These are phyloP conservation scores for Candidula unifasciata DNA, from an alignment of 2,888 invertebrate species.

Conservation along the genomic window DNA sequence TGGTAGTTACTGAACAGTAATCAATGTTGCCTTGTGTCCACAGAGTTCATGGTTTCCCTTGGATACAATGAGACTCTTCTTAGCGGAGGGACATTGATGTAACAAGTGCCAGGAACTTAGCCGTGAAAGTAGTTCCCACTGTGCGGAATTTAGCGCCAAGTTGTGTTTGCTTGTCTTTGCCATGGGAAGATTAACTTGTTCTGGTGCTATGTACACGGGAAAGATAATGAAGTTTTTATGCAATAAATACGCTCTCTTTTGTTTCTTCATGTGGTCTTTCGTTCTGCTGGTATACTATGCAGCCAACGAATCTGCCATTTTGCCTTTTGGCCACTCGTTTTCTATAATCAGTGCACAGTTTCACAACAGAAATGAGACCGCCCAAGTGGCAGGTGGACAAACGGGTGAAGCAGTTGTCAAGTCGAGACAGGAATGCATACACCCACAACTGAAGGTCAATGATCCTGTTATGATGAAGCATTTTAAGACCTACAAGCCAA, in stretches of 20 bases:
- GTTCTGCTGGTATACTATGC: background rate
- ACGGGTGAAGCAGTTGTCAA: background rate
- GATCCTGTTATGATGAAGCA: slow-evolving; percentile 87
- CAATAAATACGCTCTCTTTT: background rate
- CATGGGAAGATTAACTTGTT: no score
- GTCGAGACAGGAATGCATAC: slow-evolving; percentile 80
- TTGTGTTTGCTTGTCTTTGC: no score
- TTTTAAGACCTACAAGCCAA: slow-evolving; percentile 82
- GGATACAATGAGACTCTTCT: no score
- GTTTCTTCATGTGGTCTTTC: background rate
- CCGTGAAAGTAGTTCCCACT: no score
- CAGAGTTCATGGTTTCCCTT: no score
- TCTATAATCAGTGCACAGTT: background rate
- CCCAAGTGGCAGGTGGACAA: background rate
- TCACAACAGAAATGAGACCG: background rate
- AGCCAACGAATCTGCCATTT: background rate
- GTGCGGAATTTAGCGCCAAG: no score
- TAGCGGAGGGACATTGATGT: no score
- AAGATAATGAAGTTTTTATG: background rate
- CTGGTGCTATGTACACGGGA: background rate
- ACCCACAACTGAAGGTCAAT: slow-evolving; percentile 83
- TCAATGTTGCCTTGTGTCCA: no score
- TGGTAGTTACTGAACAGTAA: no score
- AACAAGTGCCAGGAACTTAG: no score
- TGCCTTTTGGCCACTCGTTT: background rate